Evolutionary conservation across 1,140 invertebrate species (phyloP).

Genomic region (Halyomorpha halys): DNA sequence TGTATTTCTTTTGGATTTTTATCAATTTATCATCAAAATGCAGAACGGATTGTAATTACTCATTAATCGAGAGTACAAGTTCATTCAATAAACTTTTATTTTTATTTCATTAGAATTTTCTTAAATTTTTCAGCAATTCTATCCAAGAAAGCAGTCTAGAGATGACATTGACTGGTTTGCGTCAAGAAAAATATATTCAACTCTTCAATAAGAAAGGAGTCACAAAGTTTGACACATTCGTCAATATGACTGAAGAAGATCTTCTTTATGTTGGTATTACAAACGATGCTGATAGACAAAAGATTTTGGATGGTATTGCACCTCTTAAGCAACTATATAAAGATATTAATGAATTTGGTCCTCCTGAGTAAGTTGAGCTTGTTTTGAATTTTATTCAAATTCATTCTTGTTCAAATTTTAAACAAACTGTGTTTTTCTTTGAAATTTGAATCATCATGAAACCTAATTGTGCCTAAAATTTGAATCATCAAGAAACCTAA

Average conservation of each 20-base stretch:
- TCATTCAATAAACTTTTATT: too few species aligned
- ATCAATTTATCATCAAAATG: too few species aligned
- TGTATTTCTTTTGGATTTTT: too few species aligned
- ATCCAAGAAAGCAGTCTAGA: background rate
- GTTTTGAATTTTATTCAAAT: background rate
- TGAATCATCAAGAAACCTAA: too few species aligned
- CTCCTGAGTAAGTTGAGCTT: background rate
- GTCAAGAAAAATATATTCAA: background rate
- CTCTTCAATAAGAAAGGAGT: background rate
- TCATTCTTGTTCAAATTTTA: too few species aligned
- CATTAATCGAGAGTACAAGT: too few species aligned
- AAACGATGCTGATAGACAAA: background rate
- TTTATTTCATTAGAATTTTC: background rate
- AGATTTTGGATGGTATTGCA: background rate
- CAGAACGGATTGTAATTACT: too few species aligned
- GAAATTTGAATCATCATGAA: too few species aligned
- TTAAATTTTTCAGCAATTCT: background rate
- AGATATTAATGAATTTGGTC: conserved; percentile 5
- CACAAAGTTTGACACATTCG: conserved; percentile 3
- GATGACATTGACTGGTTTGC: background rate
- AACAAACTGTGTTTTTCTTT: too few species aligned
- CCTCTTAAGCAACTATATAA: background rate
- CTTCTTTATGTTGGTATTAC: background rate
- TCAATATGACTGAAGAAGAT: conserved; percentile 12
- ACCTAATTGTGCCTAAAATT: too few species aligned